Percentiles rank a stretch among this genome's conserved stretches.
Evolutionary conservation across 2,888 invertebrate genomes (phyloP).

Genomic region (Drosophila eohydei): DNA sequence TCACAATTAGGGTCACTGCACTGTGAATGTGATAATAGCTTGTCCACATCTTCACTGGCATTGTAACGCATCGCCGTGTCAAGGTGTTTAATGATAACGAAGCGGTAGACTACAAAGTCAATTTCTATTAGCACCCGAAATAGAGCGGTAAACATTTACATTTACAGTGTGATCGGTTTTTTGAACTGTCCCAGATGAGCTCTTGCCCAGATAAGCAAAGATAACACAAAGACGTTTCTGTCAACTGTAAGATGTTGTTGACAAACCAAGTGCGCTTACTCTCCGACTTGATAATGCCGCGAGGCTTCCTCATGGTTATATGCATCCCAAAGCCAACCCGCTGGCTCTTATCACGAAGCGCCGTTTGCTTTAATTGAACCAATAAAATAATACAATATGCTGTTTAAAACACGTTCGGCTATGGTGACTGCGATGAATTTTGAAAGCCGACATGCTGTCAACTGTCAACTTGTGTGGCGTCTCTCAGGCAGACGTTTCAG

Average conservation of each 20-base stretch:
- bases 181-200: conserved; percentile 11
- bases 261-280: conserved; percentile 46
- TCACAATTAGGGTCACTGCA: conserved; percentile 53
- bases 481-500: conserved; percentile 43
- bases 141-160: conserved; percentile 36
- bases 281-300: conserved; percentile 13
- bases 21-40: conserved; percentile 46
- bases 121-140: conserved; percentile 34
- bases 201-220: conserved; percentile 9
- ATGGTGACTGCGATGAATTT: conserved; percentile 59
- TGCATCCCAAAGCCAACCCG: conserved; percentile 27
- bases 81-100: conserved; percentile 2
- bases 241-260: conserved; percentile 46
- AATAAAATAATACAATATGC: conserved; percentile 80
- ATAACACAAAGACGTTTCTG: conserved; percentile 6
- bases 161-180: neutral
- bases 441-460: conserved; percentile 40
- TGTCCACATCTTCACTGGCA: conserved; percentile 15
- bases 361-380: conserved; percentile 76
- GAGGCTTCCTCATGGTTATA: neutral
- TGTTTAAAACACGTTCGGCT: conserved; percentile 66
- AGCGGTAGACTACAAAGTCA: conserved; percentile 30
- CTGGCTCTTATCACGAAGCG: conserved; percentile 60
- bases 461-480: conserved; percentile 57
- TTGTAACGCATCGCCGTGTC: conserved; percentile 7